Conservation (phyloP, 23 tunicate species). For the Halocynthia aurantium region DNA sequence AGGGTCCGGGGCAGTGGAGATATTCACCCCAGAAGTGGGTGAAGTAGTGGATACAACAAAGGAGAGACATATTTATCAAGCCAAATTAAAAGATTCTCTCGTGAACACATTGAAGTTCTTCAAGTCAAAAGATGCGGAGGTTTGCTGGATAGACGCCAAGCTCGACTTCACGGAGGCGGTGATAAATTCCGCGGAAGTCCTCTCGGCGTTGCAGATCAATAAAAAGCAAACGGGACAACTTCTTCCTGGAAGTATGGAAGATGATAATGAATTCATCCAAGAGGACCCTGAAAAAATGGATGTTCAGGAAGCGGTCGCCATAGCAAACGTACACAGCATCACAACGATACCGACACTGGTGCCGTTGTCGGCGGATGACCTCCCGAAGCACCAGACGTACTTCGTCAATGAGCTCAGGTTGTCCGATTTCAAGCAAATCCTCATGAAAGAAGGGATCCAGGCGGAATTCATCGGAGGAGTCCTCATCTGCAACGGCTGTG, state of each 20-base stretch:
- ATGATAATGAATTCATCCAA: background rate
- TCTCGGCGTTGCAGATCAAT: constrained; percentile 30
- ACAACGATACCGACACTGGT: background rate
- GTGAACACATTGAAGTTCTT: constrained; percentile 76
- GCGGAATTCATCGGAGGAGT: constrained; percentile 96
- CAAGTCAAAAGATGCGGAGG: constrained; percentile 52
- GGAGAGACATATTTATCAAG: constrained; percentile 93
- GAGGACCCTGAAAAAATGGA: background rate
- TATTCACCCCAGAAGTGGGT: constrained; percentile 76
- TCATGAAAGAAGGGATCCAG: constrained; percentile 70
- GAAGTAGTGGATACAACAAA: constrained; percentile 91
- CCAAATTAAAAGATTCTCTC: constrained; percentile 74
- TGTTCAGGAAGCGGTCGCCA: too few relatives aligned
- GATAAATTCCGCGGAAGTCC: constrained; percentile 47
- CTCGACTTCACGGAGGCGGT: constrained; percentile 72
- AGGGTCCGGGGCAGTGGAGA: constrained; percentile 29
- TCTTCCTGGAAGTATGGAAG: background rate
- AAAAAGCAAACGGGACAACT: background rate
- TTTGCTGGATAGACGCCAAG: constrained; percentile 82
- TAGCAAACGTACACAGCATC: background rate
- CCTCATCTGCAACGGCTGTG: constrained; percentile 73
- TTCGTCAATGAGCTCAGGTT: constrained; percentile 68
- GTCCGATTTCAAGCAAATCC: constrained; percentile 82
- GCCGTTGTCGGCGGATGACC: constrained; percentile 9
- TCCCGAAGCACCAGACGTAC: constrained; percentile 59